Base-by-base conservation (phyloP, 2,797 vertebrate species). In the Tadarida brasiliensis region DNA sequence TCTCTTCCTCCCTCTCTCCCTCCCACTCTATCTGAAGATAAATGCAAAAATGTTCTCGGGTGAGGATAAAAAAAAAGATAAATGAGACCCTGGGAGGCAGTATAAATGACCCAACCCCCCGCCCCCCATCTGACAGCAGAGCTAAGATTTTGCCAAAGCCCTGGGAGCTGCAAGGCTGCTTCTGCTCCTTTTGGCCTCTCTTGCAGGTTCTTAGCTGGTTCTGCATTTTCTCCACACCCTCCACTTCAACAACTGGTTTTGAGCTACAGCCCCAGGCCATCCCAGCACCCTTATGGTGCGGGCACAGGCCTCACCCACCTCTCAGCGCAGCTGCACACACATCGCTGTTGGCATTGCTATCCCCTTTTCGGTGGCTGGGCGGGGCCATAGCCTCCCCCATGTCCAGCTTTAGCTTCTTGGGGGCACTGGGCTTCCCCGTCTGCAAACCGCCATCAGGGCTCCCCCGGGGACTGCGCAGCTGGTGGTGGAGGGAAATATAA, bases 341-440 rank as follows among this genome's bases (percentile, higher is more conserved):
- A 0, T 98, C 98, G 0, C 99, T 99, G 97, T 99, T 99, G 94
- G 99, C 99, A 39, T 98, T 84, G 16, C 67, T 88, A 86, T 99
- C 99, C 22, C 98, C 99, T 96, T 99, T 99, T 87, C 99, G 98
- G 57, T 98, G 97, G 16, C 96, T 94, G 24, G 97, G 71, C 0
- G 96, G 3, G 92, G 93, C 67, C 8, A 80, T 0, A 2, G 98
- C 98, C 35, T 99, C 99, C 0, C 98, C 98, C 30, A 97, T 97
- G 93, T 56, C 99, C 96, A 73, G 98, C 98, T 71, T 99, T 98
- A 3, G 98, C 97, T 97, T 99, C 98, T 97, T 99, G 97, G 98
- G 97, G 30, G 97, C 98, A 0, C 98, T 98, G 70, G 98, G 98
- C 83, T 98, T 98, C 35, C 97, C 97, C 0, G 97, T 90, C 5